Percentiles rank a stretch among this genome's conserved stretches.
Evolutionary conservation across 1,140 invertebrate species (phyloP).

Genomic region (Chironomus tepperi): DNA sequence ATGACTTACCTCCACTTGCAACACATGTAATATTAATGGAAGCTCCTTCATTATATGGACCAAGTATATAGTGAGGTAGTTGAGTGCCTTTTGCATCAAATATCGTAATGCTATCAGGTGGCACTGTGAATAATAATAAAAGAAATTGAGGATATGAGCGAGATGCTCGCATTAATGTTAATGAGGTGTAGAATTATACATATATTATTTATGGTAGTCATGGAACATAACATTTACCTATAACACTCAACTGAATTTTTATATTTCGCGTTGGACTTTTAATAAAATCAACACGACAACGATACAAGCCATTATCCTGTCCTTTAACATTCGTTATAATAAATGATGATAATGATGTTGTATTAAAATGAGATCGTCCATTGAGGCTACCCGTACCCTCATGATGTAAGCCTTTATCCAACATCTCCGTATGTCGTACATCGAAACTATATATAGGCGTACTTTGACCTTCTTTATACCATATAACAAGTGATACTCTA

Average conservation of each 20-base stretch:
- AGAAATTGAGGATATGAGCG: not conserved
- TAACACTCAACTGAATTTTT: constrained; percentile 77
- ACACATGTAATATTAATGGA: constrained; percentile 73
- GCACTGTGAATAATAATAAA: constrained; percentile 49
- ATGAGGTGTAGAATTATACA: no score
- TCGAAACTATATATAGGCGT: constrained; percentile 76
- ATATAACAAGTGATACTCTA: constrained; percentile 71
- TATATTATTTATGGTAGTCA: not conserved
- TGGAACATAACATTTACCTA: constrained; percentile 53
- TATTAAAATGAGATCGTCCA: constrained; percentile 52
- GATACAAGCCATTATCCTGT: constrained; percentile 70
- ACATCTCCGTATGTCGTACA: constrained; percentile 46
- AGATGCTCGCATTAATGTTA: no score
- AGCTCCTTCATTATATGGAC: constrained; percentile 72
- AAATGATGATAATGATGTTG: constrained; percentile 52
- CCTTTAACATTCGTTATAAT: constrained; percentile 56
- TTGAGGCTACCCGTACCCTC: constrained; percentile 51
- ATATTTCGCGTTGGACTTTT: constrained; percentile 79
- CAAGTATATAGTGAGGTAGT: constrained; percentile 60
- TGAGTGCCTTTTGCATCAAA: constrained; percentile 63
- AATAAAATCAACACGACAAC: constrained; percentile 82
- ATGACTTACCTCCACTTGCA: constrained; percentile 64
- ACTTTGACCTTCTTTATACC: constrained; percentile 70
- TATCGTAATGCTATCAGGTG: constrained; percentile 65
- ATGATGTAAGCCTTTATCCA: constrained; percentile 58